phyloP scores from a whole-genome alignment of 2,797 vertebrate species.

The Nothura maculosa region DNA sequence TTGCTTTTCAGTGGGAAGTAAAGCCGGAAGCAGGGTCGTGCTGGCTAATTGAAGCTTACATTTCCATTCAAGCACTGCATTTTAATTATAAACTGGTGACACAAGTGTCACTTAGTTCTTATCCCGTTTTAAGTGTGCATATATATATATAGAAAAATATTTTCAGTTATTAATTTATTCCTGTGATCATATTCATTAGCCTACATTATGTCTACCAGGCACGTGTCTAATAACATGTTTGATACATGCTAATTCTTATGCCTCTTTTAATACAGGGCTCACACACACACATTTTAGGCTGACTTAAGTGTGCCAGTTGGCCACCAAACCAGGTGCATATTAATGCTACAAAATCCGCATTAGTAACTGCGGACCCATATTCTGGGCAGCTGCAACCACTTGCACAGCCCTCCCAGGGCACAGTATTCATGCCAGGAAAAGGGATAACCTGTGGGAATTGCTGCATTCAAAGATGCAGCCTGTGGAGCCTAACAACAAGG shows the following conservation, averaged over 20 bases:
- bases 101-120: constrained; percentile 69
- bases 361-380: constrained; percentile 15
- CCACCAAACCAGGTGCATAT: constrained; percentile 50
- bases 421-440: not conserved
- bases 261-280: constrained; percentile 44
- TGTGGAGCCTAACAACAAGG: not conserved
- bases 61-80: constrained; percentile 78
- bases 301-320: constrained; percentile 18
- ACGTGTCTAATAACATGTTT: constrained; percentile 75
- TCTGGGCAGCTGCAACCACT: constrained; percentile 64
- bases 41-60: constrained; percentile 84
- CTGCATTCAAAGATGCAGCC: not conserved
- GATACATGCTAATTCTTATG: constrained; percentile 57
- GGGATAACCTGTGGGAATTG: constrained; percentile 27
- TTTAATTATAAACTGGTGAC: constrained; percentile 86
- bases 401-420: not conserved
- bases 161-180: constrained; percentile 71
- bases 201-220: constrained; percentile 62
- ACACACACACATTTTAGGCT: constrained; percentile 31
- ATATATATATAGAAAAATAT: constrained; percentile 66
- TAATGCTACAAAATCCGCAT: constrained; percentile 29
- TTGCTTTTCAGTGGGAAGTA: constrained; percentile 79
- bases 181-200: constrained; percentile 63
- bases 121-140: constrained; percentile 70
- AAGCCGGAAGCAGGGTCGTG: constrained; percentile 78